These are phyloP conservation scores for Apomyelois bistriatella DNA, from an alignment of 2,888 invertebrate genomes.

Conservation along the genomic window DNA sequence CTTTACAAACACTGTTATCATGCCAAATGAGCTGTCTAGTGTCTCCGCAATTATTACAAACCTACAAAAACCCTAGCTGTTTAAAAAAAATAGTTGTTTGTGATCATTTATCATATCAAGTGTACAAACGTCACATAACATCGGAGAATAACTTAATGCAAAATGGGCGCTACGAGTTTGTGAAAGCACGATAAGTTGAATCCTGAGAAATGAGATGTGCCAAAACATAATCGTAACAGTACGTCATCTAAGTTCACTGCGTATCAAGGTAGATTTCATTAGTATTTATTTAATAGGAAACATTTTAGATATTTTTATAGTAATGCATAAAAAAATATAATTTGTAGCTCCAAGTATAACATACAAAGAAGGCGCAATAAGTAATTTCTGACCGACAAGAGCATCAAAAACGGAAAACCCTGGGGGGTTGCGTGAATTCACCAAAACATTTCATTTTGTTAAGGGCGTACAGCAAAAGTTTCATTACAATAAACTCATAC, in stretches of 20 bases:
- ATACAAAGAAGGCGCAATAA: too few species aligned
- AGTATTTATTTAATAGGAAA: background rate
- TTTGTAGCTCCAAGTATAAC: too few species aligned
- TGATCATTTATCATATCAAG: conserved; percentile 9
- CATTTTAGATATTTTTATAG: too few species aligned
- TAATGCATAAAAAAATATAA: too few species aligned
- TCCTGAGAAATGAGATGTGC: conserved; percentile 47
- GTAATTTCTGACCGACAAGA: too few species aligned
- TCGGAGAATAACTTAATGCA: conserved; percentile 13
- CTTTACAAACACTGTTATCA: too few species aligned
- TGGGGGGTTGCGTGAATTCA: too few species aligned
- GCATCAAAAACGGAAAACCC: too few species aligned
- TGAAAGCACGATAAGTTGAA: conserved; percentile 49
- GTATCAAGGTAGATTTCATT: background rate
- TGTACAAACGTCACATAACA: conserved; percentile 5
- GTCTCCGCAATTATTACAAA: background rate
- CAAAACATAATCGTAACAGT: background rate
- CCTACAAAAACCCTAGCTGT: background rate
- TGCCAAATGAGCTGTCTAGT: background rate
- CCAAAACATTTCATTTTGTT: too few species aligned
- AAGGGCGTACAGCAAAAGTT: too few species aligned
- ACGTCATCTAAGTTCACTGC: background rate
- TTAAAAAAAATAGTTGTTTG: conserved; percentile 9
- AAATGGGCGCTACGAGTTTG: conserved; percentile 34
- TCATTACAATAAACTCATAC: too few species aligned